Evolutionary conservation across 2,797 vertebrate species (phyloP).

Genomic region (Necrosyrtes monachus): DNA sequence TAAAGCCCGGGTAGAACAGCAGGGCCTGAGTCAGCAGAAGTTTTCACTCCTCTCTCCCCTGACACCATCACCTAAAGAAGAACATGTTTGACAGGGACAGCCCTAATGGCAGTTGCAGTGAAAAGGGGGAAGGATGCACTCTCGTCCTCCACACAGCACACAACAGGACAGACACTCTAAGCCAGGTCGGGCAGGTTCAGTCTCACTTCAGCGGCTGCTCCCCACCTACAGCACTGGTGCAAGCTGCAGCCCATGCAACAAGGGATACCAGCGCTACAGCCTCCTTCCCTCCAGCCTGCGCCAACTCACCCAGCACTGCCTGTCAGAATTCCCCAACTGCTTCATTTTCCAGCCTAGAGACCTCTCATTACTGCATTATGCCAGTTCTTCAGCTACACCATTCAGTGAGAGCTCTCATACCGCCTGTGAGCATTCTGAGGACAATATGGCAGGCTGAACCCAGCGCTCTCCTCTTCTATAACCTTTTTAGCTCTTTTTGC

Average conservation of each 20-base stretch:
- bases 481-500: neutral
- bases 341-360: neutral
- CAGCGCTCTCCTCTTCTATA: fast-evolving
- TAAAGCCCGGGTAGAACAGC: neutral
- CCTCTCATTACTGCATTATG: neutral
- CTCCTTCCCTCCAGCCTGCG: neutral
- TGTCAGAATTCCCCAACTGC: neutral
- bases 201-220: neutral
- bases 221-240: fast-evolving
- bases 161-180: fast-evolving
- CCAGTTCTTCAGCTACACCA: neutral
- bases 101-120: neutral
- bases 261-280: too few relatives aligned
- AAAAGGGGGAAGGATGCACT: neutral
- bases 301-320: too few relatives aligned
- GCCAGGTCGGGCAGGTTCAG: neutral
- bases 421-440: neutral
- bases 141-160: fast-evolving
- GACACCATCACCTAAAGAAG: neutral
- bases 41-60: neutral
- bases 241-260: neutral
- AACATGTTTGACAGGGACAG: neutral
- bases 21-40: fast-evolving
- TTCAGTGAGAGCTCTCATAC: neutral
- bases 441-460: neutral